phyloP scores from a whole-genome alignment of 2,888 invertebrate species.

The Drosophila kanekoi region DNA sequence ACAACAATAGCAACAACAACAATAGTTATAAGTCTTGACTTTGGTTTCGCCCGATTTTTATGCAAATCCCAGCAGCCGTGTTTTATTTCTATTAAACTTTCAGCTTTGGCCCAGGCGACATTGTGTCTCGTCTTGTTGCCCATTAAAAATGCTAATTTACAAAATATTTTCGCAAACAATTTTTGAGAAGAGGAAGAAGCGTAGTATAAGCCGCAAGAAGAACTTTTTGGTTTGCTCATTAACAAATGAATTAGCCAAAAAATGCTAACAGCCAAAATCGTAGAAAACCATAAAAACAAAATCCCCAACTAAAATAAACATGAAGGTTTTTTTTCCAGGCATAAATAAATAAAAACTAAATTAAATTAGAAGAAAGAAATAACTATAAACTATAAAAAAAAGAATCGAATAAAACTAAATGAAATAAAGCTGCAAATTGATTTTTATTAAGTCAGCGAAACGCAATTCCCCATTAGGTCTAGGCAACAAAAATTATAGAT shows the following conservation, averaged over 20 bases:
- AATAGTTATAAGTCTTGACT: not conserved
- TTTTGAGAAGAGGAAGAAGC: slow-evolving; percentile 1
- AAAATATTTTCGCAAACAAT: slow-evolving; percentile 45
- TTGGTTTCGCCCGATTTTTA: slow-evolving; percentile 54
- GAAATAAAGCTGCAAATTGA: slow-evolving; percentile 32
- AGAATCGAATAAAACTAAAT: slow-evolving; percentile 20
- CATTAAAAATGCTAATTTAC: slow-evolving; percentile 75
- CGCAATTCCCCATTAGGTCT: too few species aligned
- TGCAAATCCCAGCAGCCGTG: slow-evolving; percentile 48
- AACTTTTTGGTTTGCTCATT: slow-evolving; percentile 59
- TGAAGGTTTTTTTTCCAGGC: slow-evolving; percentile 27
- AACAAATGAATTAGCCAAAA: slow-evolving; percentile 67
- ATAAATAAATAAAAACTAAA: slow-evolving; percentile 2
- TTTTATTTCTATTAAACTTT: slow-evolving; percentile 34
- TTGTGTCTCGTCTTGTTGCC: slow-evolving; percentile 73
- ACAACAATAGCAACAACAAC: slow-evolving; percentile 20
- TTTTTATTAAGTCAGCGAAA: slow-evolving; percentile 17
- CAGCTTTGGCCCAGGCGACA: slow-evolving; percentile 62
- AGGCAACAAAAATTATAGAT: too few species aligned
- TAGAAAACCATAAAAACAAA: slow-evolving; percentile 9
- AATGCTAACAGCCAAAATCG: slow-evolving; percentile 43
- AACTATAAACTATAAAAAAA: slow-evolving; percentile 15
- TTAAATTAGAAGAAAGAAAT: not conserved
- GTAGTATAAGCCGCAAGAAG: slow-evolving; percentile 3
- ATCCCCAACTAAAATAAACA: not conserved